Evolutionary conservation across 2,888 invertebrate species (phyloP).

Genomic region (Sinopyrophorus schimmeli): DNA sequence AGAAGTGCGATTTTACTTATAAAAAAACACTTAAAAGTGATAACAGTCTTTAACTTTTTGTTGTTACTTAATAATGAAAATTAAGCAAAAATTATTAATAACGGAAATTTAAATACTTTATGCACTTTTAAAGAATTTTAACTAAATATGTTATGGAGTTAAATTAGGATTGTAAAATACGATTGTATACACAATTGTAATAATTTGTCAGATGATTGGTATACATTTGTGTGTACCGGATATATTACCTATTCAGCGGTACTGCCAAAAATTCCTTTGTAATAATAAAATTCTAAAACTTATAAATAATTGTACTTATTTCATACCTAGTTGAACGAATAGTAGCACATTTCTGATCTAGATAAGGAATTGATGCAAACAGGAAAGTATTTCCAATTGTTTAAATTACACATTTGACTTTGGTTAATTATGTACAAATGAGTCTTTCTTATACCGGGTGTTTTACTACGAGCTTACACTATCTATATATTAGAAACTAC

Average conservation of each 20-base stretch:
- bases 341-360: too few species aligned
- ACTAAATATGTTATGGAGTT: neutral
- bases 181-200: conserved; percentile 12
- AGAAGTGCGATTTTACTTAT: neutral
- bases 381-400: too few species aligned
- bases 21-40: too few species aligned
- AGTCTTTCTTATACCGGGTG: too few species aligned
- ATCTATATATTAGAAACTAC: too few species aligned
- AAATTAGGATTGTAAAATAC: neutral
- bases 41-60: conserved; percentile 5
- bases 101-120: too few species aligned
- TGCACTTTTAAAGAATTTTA: conserved; percentile 2
- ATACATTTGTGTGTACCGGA: conserved; percentile 28
- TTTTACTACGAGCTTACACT: too few species aligned
- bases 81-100: neutral
- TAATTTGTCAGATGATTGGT: conserved; percentile 20
- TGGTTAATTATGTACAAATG: too few species aligned
- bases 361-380: too few species aligned
- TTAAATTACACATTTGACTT: too few species aligned
- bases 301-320: too few species aligned
- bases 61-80: neutral
- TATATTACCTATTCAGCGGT: conserved; percentile 28
- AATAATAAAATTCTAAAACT: conserved; percentile 27
- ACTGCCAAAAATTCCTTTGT: conserved; percentile 38
- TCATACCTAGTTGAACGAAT: too few species aligned